Base-by-base conservation (phyloP, 1,140 invertebrate species). In the Pseudobourletiella spinata region DNA sequence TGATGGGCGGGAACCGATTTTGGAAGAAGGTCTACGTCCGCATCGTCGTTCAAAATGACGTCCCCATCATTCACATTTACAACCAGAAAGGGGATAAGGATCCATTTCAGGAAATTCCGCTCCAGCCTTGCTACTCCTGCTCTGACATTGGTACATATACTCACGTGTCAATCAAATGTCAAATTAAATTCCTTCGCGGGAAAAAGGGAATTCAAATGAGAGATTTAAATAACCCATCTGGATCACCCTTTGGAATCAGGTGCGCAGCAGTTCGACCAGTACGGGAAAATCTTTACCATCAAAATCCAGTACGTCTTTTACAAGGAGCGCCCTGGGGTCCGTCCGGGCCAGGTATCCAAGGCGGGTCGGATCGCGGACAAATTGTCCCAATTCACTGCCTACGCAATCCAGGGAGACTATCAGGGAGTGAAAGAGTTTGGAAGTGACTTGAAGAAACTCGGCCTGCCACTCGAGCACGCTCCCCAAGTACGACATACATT, bases 231-330 rank as follows among this genome's bases (percentile, higher is more conserved):
- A 3, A 24, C 8, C 20, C n/a, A 39, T 2, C 28, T n/a, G 3
- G 18, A 61, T 30, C 22, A 26, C 24, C 24, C 22, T 22, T 51
- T 30, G n/a, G n/a, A n/a, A n/a, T 42, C 77, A 73, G 86, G 86
- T n/a, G 87, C 94, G 25, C 95, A 98, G 76, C 95, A 97, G 75
- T 97, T 91, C 75, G 96, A 99, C 79, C 88, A 95, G 72, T 99
- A 89, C 75, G 95, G 95, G 3, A 99, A 99, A 79, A 98, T 99
- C 70, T 98, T 99, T 76, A 99, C 96, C 0, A 83, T 98, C 16
- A 99, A 99, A 77, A 78, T 99, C 43, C 95, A 98, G 73, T 98
- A 98, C 73, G 88, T 98, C 29, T 95, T 97, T 76, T 99, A 99
- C 76, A 97, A 97, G 74, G 96, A 99, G 75, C 80, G 94, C 26